Base-by-base conservation (phyloP, 2,113 vertebrate genomes). In the Dascyllus trimaculatus region DNA sequence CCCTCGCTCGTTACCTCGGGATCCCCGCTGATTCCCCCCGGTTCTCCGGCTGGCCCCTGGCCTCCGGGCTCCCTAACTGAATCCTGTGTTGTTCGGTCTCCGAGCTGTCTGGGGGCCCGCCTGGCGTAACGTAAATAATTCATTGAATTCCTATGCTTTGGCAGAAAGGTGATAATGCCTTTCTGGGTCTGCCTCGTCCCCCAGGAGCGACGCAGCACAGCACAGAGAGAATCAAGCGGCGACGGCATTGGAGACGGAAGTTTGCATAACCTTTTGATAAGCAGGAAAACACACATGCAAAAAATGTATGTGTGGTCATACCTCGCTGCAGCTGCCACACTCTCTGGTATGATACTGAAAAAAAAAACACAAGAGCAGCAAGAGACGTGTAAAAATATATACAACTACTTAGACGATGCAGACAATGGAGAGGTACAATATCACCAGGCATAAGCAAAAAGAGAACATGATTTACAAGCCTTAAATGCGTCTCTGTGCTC, bases 131-230 rank as follows among this genome's bases (percentile, higher is more conserved):
- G 85, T 91, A 93, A 94, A 94, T 93, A 93, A 93, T 93, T 93
- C 81, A 92, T 89, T 91, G 81, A 76, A 88, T 92, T 91, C 81
- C 71, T 84, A 64, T 78, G 73, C 86, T 87, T 88, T 84, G 81
- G 81, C 78, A 90, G 88, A 88, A 86, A 93, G 91, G 93, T 91
- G 92, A 93, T 93, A 91, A 95, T 94, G 89, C 83, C 84, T 93
- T 89, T 88, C 83, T 90, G 81, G 68, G 72, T 88, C 82, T 88
- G 87, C 78, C 53, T 81, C 69, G 26, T 92, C 89, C 91, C 88
- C 2, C 13, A 80, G 88, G 92, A 89, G 80, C 69, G 2, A 56
- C 1, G 64, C 72, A 78, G 81, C 78, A 51, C 75, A 52, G 32
- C 24, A 11, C 72, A 14, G 79, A 59, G 57, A 61, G 83, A 15